These are phyloP conservation scores for Caenorhabditis sp. DNA, from an alignment of 2,888 invertebrate genomes.

Conservation along the genomic window DNA sequence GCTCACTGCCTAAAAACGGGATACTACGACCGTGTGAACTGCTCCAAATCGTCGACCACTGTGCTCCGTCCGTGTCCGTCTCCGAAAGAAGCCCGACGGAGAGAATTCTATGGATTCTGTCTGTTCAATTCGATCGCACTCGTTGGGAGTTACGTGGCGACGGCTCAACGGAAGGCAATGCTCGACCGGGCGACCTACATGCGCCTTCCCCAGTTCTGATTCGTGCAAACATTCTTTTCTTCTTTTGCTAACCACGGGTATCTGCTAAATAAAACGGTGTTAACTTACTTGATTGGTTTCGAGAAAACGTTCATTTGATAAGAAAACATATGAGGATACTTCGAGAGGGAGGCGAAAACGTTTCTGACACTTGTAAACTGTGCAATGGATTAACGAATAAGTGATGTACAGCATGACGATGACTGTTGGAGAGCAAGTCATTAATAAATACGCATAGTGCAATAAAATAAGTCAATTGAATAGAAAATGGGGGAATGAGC, in stretches of 20 bases:
- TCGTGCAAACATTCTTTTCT: not conserved
- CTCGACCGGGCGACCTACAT: slow-evolving; percentile 55
- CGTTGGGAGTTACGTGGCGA: slow-evolving; percentile 43
- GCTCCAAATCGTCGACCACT: slow-evolving; percentile 53
- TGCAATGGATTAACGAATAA: slow-evolving; percentile 20
- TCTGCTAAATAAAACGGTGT: not conserved
- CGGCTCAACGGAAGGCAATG: slow-evolving; percentile 45
- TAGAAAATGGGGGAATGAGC: slow-evolving; percentile 13
- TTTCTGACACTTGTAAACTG: slow-evolving; percentile 1
- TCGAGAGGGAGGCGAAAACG: not conserved
- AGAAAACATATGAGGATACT: not conserved
- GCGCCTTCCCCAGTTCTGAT: slow-evolving; percentile 52
- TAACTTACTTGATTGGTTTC: not conserved
- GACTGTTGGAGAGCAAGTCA: not conserved
- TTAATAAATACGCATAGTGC: slow-evolving; percentile 8
- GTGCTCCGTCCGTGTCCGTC: slow-evolving; percentile 56
- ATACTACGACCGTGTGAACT: slow-evolving; percentile 61
- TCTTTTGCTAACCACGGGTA: not conserved
- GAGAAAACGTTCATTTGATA: slow-evolving; percentile 31
- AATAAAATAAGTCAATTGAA: slow-evolving; percentile 2
- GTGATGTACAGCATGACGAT: slow-evolving; percentile 23
- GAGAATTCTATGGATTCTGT: slow-evolving; percentile 44
- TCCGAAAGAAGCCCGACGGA: slow-evolving; percentile 32
- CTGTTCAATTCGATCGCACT: slow-evolving; percentile 43
- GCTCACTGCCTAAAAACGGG: slow-evolving; percentile 62